Conservation (phyloP, 2,888 invertebrate species). For the Protophormia terraenovae region DNA sequence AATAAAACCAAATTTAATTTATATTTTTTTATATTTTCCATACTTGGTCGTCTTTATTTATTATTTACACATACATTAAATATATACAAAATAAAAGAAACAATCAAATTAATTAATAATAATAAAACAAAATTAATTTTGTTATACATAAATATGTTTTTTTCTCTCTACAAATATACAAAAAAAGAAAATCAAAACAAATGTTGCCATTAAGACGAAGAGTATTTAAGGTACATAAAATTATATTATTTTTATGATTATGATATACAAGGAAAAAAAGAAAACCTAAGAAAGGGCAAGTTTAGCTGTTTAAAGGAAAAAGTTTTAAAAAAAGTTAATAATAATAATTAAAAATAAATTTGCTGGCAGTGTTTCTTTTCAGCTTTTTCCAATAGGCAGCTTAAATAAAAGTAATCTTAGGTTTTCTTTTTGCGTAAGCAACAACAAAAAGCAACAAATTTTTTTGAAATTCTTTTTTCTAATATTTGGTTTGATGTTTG, state of each 20-base stretch:
- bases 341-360: constrained; percentile 19
- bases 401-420: constrained; percentile 18
- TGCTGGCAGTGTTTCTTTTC: constrained; percentile 43
- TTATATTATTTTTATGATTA: background rate
- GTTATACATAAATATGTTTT: constrained; percentile 20
- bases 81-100: constrained; percentile 67
- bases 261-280: background rate
- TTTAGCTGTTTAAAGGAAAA: constrained; percentile 14
- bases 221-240: constrained; percentile 37
- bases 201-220: constrained; percentile 1
- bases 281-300: constrained; percentile 53
- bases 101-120: constrained; percentile 53
- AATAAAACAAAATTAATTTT: constrained; percentile 46
- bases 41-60: constrained; percentile 67
- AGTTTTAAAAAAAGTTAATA: background rate
- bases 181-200: constrained; percentile 54
- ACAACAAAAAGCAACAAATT: constrained; percentile 47
- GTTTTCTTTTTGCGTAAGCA: background rate
- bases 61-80: constrained; percentile 67
- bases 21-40: constrained; percentile 55
- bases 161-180: constrained; percentile 9
- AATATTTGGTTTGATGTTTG: constrained; percentile 18
- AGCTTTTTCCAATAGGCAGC: background rate
- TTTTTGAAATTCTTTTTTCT: constrained; percentile 39
- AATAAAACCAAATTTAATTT: background rate